Evolutionary conservation across 2,888 invertebrate species (phyloP), one percentile per base, ranked within the genome.

Genomic region (Ormia ochracea): DNA sequence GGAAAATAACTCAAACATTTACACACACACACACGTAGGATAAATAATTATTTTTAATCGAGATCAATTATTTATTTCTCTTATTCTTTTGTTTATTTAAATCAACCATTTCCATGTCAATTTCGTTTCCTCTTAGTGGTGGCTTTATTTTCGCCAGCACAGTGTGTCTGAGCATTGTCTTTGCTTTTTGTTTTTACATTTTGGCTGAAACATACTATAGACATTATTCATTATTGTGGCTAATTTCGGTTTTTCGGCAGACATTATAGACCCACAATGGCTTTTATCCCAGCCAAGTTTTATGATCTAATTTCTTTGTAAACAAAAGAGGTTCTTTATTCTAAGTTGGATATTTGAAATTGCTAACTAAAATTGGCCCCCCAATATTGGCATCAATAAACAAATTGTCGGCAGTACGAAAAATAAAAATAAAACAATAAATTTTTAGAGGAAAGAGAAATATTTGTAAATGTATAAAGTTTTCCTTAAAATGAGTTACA

Each of bases 281-380:
- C 19, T 63, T 52, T 26, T 38, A 65, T 52, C 31, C 38, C 50
- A 52, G 52, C 65, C 65, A 65, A 65, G 38, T 65, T 36, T 33
- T 23, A 6, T 52, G 10, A 38, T n/a, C n/a, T n/a, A n/a, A n/a
- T 52, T 63, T 31, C 36, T 45, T n/a, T 17, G 26, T 59, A 45
- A 9, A 45, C 12, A 45, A 3, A 28, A 28, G 17, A 28, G 5
- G 28, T 48, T 63, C 4, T 7, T 33, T 45, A 3, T 33, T 33
- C 41, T 21, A n/a, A 9, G 14, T 23, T 14, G 33, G n/a, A 59
- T 31, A 31, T 3, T n/a, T n/a, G n/a, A n/a, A n/a, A n/a, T n/a
- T 43, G 1, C n/a, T 61, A 21, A 61, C 45, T 19, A 45, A 21
- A 45, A n/a, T n/a, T 61, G 45, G 31, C n/a, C n/a, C 21, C 45